Base-by-base conservation (phyloP, 2,113 vertebrate species). In the Neodontobutis hainanensis region DNA sequence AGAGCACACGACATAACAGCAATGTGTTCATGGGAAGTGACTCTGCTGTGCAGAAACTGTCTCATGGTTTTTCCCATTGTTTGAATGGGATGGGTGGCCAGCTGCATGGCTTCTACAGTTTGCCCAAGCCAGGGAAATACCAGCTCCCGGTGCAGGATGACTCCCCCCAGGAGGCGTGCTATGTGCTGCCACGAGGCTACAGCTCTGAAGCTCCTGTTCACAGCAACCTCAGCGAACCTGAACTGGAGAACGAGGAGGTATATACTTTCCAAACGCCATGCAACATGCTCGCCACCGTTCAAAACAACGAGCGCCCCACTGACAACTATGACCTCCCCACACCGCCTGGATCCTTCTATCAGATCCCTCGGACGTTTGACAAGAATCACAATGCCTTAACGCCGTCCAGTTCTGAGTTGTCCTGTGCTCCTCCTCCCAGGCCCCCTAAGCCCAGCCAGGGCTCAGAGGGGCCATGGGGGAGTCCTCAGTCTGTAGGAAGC, bases 231-330 rank as follows among this genome's bases (percentile, higher is more conserved):
- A 93, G 94, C 0, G 92, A 94, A 56, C 87, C 93, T 0, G 95
- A 97, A 66, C 93, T 94, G 0, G 96, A 97, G 44, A 92, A 91
- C 0, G 95, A 98, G 50, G 96, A 98, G 3, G 91, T 96, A 69
- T 99, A 98, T 77, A 94, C 94, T 75, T 98, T 95, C 87, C 96
- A 99, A 89, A 98, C 93, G 0, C 97, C 97, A 52, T 96, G 92
- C 88, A 98, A 95, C 69, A 75, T 95, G 48, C 92, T 96, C 6
- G 96, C 96, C 80, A 65, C 77, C 44, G 45, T 70, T 75, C 94
- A 95, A 32, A 65, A 59, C 51, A 85, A 74, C 4, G 90, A 86
- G 14, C 87, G 89, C 0, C 58, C 94, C 4, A 87, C 93, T 0
- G 97, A 99, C 88, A 96, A 97, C 65, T 95, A 96, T 0, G 96